Evolutionary conservation across 2,797 vertebrate genomes (phyloP), one percentile per base, ranked within the genome.

Genomic region (Simalia tracyae): DNA sequence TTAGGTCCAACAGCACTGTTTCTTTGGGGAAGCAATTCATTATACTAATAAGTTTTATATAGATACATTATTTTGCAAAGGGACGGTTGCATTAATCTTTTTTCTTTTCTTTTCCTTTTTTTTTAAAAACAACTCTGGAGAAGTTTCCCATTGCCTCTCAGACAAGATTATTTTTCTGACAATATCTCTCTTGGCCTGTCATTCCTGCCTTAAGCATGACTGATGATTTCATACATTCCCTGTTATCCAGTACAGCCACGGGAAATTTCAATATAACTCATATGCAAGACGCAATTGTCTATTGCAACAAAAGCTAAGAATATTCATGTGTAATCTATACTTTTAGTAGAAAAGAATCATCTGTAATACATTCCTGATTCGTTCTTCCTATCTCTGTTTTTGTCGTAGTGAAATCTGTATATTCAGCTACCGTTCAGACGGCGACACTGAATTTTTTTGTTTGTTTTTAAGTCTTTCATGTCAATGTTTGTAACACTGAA

Each of bases 11-110:
- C 5, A 42, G 14, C 92, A 0, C 0, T 0, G 0, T 59, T 89
- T 90, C 42, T 28, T 60, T 88, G 90, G 54, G 31, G 9, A 24
- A 88, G 92, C 0, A 89, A 94, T 89, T n/a, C n/a, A 93, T 91
- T 93, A 59, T 72, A 87, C 84, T 89, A 91, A 87, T 5, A 26
- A 68, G 28, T 90, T 94, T 90, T 50, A 3, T 1, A 9, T 2
- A 91, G 60, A 68, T 90, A 92, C 84, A 90, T 85, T 87, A 92
- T 89, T 92, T 90, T 88, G 88, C 84, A 81, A 59, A 57, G 57
- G 91, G 93, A 22, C 1, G 42, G 57, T 9, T 57, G 36, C 28
- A 86, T 54, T 86, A 93, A 95, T 81, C 84, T 6, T 89, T 31
- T 81, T 42, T 19, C 31, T 31, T 81, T 42, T 19, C 31, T 9